phyloP scores from a whole-genome alignment of 2,888 invertebrate species.

The Pocota personata region DNA sequence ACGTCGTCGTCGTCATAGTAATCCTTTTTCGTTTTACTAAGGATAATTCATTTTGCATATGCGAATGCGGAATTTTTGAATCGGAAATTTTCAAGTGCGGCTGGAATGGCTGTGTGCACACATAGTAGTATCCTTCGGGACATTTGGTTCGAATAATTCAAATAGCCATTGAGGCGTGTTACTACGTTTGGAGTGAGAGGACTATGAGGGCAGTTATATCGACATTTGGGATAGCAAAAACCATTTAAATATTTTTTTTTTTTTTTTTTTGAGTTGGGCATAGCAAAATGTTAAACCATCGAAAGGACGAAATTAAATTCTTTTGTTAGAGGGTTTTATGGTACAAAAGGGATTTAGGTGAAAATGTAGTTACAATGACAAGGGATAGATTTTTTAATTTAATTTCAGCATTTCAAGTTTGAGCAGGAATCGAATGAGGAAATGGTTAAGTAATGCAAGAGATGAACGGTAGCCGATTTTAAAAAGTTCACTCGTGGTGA shows the following conservation, averaged over 20 bases:
- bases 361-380: too few species aligned
- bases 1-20: constrained; percentile 5
- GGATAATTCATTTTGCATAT: constrained; percentile 73
- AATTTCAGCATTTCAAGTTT: too few species aligned
- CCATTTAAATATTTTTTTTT: neutral
- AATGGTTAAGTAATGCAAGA: too few species aligned
- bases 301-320: neutral
- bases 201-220: neutral
- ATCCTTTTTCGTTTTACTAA: constrained; percentile 23
- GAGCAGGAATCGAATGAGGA: too few species aligned
- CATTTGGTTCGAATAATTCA: constrained; percentile 64
- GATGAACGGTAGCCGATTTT: too few species aligned
- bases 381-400: too few species aligned
- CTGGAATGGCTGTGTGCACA: neutral
- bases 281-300: neutral
- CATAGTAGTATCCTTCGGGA: constrained; percentile 49
- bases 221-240: constrained; percentile 33
- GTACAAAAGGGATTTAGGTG: neutral
- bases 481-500: too few species aligned
- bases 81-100: constrained; percentile 67
- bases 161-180: constrained; percentile 62
- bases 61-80: constrained; percentile 69
- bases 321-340: constrained; percentile 14
- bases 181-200: neutral
- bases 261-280: neutral